A percentile compares a stretch with the other conserved stretches of the same genome.
Evolutionary conservation across 2,113 vertebrate genomes (phyloP).

Genomic region (Willisornis vidua): DNA sequence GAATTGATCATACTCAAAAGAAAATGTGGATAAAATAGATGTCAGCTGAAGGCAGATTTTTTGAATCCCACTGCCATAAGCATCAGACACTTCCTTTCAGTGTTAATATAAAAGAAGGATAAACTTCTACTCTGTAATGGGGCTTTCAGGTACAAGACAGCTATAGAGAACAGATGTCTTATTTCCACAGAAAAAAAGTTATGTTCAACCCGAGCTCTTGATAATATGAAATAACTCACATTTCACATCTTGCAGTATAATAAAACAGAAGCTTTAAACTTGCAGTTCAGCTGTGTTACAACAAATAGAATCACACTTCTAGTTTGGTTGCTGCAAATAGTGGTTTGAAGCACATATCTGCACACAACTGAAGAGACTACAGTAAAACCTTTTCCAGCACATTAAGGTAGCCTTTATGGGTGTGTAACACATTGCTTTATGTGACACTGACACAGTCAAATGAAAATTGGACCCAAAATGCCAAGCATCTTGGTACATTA

Average conservation of each 20-base stretch:
- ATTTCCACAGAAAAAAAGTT: background rate
- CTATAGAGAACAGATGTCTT: background rate
- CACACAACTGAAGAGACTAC: background rate
- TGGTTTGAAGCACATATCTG: background rate
- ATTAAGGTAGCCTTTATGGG: background rate
- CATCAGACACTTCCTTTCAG: background rate
- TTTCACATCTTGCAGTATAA: background rate
- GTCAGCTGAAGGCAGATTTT: background rate
- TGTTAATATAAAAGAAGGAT: background rate
- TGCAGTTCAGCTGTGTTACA: background rate
- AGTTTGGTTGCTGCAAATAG: background rate
- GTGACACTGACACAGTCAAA: background rate
- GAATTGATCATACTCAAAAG: background rate
- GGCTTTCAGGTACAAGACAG: background rate
- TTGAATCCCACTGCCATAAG: background rate
- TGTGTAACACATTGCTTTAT: background rate
- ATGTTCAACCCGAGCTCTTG: background rate
- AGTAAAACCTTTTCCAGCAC: background rate
- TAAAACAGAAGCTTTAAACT: background rate
- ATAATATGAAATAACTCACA: background rate
- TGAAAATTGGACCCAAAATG: background rate
- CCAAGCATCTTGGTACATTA: background rate
- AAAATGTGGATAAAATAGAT: background rate
- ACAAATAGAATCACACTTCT: background rate
- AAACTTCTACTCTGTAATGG: background rate